Percentiles rank a stretch among this genome's conserved stretches.
Conservation (phyloP, 2,113 vertebrate species). For the Otolemur garnettii region DNA sequence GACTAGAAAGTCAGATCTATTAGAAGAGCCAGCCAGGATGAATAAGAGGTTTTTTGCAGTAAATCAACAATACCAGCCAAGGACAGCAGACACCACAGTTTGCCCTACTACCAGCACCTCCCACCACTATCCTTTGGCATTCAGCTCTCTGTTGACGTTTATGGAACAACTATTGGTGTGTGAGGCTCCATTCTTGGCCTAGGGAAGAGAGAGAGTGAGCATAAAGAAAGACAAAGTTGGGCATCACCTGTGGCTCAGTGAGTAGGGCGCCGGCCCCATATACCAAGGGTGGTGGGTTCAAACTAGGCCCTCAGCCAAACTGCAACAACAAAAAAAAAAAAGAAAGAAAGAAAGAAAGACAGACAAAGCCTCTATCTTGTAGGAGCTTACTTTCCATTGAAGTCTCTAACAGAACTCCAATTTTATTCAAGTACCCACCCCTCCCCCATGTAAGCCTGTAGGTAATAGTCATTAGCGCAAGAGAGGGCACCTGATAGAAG, state of each 20-base stretch:
- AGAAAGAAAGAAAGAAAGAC: background rate
- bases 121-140: background rate
- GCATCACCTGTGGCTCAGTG: too few species aligned
- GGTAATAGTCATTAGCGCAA: background rate
- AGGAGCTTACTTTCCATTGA: background rate
- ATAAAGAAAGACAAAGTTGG: background rate
- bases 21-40: background rate
- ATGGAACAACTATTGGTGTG: background rate
- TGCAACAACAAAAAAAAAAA: too few species aligned
- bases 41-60: background rate
- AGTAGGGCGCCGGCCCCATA: too few species aligned
- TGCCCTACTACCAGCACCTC: background rate
- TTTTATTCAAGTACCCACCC: conserved; percentile 13
- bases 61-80: conserved; percentile 13
- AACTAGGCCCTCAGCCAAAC: too few species aligned
- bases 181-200: background rate
- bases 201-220: background rate
- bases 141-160: background rate
- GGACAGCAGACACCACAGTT: background rate
- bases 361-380: conserved; percentile 1
- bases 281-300: too few species aligned
- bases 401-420: background rate
- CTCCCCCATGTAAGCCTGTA: background rate
- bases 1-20: background rate
- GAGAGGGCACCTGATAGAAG: background rate